phyloP scores from a whole-genome alignment of 2,797 vertebrate species.

The Todus mexicanus region DNA sequence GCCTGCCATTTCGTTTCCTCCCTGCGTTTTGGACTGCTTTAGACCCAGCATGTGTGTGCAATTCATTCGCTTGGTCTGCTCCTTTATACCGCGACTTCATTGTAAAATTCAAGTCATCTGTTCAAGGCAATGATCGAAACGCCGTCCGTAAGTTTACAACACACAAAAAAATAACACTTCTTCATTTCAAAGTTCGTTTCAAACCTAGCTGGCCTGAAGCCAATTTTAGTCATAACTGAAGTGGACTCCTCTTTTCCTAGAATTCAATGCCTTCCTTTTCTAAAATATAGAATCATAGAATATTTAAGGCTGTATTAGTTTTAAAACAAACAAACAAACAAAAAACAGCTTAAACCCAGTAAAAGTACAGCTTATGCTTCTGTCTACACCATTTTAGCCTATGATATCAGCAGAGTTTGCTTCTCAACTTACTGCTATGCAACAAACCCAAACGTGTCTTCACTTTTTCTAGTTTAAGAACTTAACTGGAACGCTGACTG shows the following conservation, averaged over 20 bases:
- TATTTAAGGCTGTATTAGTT: no score
- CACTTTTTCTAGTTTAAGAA: neutral
- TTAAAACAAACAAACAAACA: neutral
- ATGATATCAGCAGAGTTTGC: neutral
- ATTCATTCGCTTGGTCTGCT: neutral
- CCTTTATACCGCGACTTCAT: neutral
- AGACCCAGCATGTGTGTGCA: neutral
- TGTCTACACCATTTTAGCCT: neutral
- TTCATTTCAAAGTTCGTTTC: slow-evolving; percentile 52
- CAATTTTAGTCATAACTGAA: neutral
- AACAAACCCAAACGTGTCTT: neutral
- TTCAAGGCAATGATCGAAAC: slow-evolving; percentile 28
- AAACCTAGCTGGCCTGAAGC: neutral
- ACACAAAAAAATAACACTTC: neutral
- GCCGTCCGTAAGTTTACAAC: slow-evolving; percentile 21
- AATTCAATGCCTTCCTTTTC: neutral
- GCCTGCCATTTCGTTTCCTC: neutral
- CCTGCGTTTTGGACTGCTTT: neutral
- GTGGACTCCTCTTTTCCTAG: neutral
- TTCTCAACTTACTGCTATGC: neutral
- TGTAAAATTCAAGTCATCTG: slow-evolving; percentile 22
- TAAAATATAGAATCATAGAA: no score
- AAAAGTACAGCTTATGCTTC: neutral
- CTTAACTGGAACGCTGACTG: neutral
- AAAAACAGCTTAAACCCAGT: neutral